Evolutionary conservation across 2,113 vertebrate species (phyloP).

Genomic region (Nerophis lumbriciformis): DNA sequence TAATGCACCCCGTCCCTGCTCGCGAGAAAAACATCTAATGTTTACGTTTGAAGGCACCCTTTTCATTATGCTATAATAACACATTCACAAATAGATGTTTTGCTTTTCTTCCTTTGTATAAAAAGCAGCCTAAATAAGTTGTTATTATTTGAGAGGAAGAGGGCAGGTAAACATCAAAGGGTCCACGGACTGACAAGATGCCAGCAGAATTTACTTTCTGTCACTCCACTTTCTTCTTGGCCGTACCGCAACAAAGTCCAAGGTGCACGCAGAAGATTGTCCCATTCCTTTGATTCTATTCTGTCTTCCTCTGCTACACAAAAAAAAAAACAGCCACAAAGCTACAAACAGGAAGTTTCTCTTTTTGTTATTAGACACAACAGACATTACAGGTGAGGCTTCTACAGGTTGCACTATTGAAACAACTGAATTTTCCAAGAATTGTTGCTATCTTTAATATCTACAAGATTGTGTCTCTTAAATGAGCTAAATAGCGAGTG

Average conservation of each 20-base stretch:
- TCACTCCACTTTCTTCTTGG: constrained; percentile 14
- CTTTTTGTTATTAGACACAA: neutral
- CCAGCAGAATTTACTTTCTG: neutral
- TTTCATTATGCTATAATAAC: neutral
- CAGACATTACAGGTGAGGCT: neutral
- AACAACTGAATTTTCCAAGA: too few relatives aligned
- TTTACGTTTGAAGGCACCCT: constrained; percentile 1
- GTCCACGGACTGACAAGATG: neutral
- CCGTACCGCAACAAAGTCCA: neutral
- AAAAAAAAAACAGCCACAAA: neutral
- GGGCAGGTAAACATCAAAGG: constrained; percentile 30
- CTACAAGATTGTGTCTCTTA: too few relatives aligned
- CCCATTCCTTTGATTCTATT: constrained; percentile 7
- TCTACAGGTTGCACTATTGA: constrained; percentile 1
- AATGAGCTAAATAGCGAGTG: too few relatives aligned
- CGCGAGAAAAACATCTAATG: neutral
- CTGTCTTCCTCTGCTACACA: neutral
- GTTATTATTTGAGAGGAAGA: neutral
- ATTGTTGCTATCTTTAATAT: too few relatives aligned
- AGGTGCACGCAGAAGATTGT: neutral
- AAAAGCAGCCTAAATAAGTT: neutral
- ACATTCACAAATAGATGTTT: neutral
- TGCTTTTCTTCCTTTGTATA: neutral
- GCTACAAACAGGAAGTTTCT: neutral
- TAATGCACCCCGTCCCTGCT: neutral